A percentile compares a stretch with the other conserved stretches of the same genome.
Conservation (phyloP, 2,888 invertebrate species). For the Yponomeuta plumbellus region DNA sequence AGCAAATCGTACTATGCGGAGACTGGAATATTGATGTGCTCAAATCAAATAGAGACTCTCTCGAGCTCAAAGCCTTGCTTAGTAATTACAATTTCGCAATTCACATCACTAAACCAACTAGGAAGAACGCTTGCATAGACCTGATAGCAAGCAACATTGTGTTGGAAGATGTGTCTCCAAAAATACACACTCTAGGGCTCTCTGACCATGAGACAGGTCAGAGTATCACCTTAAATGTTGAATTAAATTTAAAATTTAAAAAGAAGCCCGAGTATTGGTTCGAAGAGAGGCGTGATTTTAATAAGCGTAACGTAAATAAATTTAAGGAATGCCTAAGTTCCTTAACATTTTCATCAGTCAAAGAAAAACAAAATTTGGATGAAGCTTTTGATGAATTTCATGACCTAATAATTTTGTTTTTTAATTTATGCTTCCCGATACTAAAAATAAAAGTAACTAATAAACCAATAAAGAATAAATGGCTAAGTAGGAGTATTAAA, state of each 20-base stretch:
- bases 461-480: too few species aligned
- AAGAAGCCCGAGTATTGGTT: background rate
- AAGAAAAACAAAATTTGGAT: background rate
- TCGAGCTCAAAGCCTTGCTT: background rate
- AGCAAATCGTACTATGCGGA: background rate
- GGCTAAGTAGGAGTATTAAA: too few species aligned
- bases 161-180: background rate
- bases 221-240: background rate
- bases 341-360: background rate
- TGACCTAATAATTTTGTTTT: background rate
- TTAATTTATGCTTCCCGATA: background rate
- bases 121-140: background rate
- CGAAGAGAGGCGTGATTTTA: background rate
- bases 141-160: background rate
- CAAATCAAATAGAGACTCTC: background rate
- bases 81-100: background rate
- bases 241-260: background rate
- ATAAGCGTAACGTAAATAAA: background rate
- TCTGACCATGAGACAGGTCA: conserved; percentile 5
- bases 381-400: background rate
- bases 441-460: too few species aligned
- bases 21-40: conserved; percentile 11
- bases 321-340: background rate
- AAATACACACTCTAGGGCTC: background rate
- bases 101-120: background rate